Conservation (phyloP, 2,888 invertebrate species). For the Temnothorax ravouxi region DNA sequence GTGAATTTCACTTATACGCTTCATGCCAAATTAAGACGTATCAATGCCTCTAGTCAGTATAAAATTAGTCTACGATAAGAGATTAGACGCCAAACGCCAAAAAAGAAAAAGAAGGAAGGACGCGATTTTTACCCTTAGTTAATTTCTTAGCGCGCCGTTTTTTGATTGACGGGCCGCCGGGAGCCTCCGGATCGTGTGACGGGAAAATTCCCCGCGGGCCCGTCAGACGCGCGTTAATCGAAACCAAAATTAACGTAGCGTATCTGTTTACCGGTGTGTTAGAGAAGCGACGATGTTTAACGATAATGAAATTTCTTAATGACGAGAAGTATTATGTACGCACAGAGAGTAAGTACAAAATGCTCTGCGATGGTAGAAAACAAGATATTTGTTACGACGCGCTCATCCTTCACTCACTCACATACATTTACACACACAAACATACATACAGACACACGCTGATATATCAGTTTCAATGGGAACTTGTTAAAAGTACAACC, state of each 20-base stretch:
- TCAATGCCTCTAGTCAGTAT: constrained; percentile 55
- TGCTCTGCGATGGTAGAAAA: constrained; percentile 38
- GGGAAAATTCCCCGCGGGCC: neutral
- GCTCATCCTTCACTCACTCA: constrained; percentile 26
- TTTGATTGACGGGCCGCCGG: constrained; percentile 4
- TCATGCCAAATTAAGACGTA: constrained; percentile 55
- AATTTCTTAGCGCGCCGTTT: constrained; percentile 13
- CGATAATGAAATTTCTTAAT: constrained; percentile 42
- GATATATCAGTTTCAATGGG: neutral
- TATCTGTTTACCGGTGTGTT: constrained; percentile 19
- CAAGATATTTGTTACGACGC: constrained; percentile 23
- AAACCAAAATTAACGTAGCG: constrained; percentile 47
- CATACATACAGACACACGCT: neutral
- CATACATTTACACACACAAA: neutral
- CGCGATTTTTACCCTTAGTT: constrained; percentile 7
- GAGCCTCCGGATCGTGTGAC: neutral
- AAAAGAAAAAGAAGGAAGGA: neutral
- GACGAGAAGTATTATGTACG: constrained; percentile 41
- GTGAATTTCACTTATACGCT: constrained; percentile 46
- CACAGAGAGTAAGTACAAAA: constrained; percentile 49
- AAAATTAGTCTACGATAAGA: constrained; percentile 49
- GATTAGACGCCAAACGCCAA: constrained; percentile 31
- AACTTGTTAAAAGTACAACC: constrained; percentile 55
- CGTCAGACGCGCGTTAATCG: neutral
- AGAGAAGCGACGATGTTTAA: constrained; percentile 35